These are phyloP conservation scores for Listronotus oregonensis DNA, from an alignment of 1,140 invertebrate genomes.

Conservation along the genomic window DNA sequence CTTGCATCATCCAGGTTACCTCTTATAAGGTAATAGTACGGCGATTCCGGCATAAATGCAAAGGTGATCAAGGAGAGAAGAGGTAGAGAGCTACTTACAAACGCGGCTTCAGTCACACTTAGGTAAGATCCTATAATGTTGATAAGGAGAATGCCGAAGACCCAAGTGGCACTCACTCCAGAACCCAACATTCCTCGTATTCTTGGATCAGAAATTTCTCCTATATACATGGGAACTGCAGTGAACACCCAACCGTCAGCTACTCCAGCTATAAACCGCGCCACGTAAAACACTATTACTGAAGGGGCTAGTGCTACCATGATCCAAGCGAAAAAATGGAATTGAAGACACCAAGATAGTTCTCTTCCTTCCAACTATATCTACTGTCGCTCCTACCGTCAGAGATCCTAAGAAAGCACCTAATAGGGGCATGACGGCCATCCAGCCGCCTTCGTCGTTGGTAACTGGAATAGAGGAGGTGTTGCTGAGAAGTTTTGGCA, in stretches of 20 bases:
- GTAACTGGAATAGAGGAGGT: constrained; percentile 57
- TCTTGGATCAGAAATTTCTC: constrained; percentile 69
- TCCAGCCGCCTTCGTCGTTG: constrained; percentile 66
- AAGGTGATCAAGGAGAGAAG: constrained; percentile 67
- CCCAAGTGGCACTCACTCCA: constrained; percentile 44
- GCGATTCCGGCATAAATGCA: constrained; percentile 77
- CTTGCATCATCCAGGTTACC: constrained; percentile 66
- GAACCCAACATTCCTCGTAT: constrained; percentile 63
- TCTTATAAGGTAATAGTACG: constrained; percentile 69
- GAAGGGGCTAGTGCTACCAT: constrained; percentile 63
- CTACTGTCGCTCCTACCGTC: constrained; percentile 51
- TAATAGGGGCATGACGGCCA: constrained; percentile 58
- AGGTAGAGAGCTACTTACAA: constrained; percentile 63
- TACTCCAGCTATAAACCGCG: constrained; percentile 64
- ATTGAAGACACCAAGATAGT: constrained; percentile 66
- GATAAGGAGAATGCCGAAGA: constrained; percentile 69
- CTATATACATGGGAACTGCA: constrained; percentile 69
- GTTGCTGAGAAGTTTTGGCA: constrained; percentile 41
- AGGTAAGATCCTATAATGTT: constrained; percentile 70
- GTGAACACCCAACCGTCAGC: constrained; percentile 70
- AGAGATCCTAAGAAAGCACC: constrained; percentile 60
- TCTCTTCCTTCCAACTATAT: constrained; percentile 69
- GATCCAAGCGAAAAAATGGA: constrained; percentile 70
- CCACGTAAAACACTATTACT: constrained; percentile 60
- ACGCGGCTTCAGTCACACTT: constrained; percentile 62